Conservation (phyloP, 2,888 invertebrate genomes). For the Chymomyza caudatula region DNA sequence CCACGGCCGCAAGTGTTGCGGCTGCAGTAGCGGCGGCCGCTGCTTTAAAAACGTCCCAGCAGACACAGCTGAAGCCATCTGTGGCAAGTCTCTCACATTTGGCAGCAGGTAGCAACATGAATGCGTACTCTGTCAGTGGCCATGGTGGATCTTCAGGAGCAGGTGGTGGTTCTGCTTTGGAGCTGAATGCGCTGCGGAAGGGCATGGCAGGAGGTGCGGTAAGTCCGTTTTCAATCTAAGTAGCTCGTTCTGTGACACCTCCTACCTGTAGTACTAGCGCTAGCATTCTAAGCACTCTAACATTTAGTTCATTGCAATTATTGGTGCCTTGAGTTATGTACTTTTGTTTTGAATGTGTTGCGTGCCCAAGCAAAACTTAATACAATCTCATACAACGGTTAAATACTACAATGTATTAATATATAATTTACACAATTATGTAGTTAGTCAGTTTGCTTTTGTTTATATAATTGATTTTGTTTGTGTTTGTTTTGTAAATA, state of each 20-base stretch:
- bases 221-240: conserved; percentile 74
- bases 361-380: not conserved
- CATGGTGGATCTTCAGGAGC: not conserved
- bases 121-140: not conserved
- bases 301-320: conserved; percentile 38
- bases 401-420: conserved; percentile 17
- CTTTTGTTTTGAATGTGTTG: not conserved
- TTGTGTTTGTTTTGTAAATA: conserved; percentile 42
- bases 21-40: conserved; percentile 51
- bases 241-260: conserved; percentile 22
- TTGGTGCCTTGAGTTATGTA: conserved; percentile 10
- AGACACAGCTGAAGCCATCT: conserved; percentile 51
- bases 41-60: conserved; percentile 53
- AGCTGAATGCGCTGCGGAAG: conserved; percentile 67
- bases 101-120: conserved; percentile 41
- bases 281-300: conserved; percentile 30
- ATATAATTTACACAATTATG: conserved; percentile 20
- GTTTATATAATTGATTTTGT: conserved; percentile 33
- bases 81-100: conserved; percentile 60
- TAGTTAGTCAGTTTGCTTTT: conserved; percentile 4
- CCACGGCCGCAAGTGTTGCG: conserved; percentile 30
- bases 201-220: conserved; percentile 74
- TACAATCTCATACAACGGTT: not conserved
- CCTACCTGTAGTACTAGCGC: conserved; percentile 37
- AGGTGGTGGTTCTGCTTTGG: conserved; percentile 37